Percentiles rank a stretch among this genome's conserved stretches.
These are phyloP conservation scores for Crossaster papposus DNA, from an alignment of 53 echinoderm and acorn worm genomes.

Conservation along the genomic window DNA sequence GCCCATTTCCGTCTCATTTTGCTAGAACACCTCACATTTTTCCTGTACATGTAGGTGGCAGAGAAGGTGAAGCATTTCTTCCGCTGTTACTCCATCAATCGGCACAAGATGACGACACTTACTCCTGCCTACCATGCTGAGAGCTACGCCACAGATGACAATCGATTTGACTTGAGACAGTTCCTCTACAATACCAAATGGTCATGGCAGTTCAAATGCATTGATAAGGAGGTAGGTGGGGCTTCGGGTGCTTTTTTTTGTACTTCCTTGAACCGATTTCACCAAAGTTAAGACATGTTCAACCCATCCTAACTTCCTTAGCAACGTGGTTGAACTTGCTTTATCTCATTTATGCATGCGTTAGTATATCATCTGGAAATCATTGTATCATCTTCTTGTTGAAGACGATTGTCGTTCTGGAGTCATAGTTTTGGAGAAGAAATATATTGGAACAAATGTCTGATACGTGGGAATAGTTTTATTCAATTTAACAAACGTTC, in stretches of 20 bases:
- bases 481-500: no score
- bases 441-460: no score
- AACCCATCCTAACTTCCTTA: no score
- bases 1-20: no score
- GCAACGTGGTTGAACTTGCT: no score
- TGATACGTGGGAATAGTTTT: no score
- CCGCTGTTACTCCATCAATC: constrained; percentile 91
- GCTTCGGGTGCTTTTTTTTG: not conserved
- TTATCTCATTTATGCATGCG: no score
- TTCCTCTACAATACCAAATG: constrained; percentile 93
- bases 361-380: no score
- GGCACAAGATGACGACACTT: constrained; percentile 97
- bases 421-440: no score
- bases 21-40: not conserved
- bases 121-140: constrained; percentile 98
- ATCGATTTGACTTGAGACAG: constrained; percentile 96
- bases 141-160: constrained; percentile 96
- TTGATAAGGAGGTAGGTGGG: constrained; percentile 83
- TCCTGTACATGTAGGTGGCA: constrained; percentile 86
- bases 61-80: constrained; percentile 99
- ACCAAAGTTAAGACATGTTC: no score
- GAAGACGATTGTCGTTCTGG: no score
- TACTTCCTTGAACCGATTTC: not conserved
- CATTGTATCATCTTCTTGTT: no score
- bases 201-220: constrained; percentile 97